Conservation (phyloP, 2,888 invertebrate genomes). For the Sarcophaga caerulescens region DNA sequence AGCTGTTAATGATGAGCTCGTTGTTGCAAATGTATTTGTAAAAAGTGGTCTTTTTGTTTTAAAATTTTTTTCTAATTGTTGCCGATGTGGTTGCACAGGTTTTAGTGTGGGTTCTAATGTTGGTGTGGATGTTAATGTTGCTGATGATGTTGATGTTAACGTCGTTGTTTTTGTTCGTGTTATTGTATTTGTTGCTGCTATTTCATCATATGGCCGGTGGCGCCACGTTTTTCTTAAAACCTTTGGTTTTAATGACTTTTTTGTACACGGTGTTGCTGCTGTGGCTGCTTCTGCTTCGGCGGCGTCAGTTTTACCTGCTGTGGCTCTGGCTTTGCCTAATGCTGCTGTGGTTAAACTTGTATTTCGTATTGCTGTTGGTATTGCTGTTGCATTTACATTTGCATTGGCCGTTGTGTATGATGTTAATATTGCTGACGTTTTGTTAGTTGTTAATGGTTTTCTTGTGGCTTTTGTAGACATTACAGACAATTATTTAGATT, state of each 20-base stretch:
- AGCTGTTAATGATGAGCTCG: slow-evolving; percentile 64
- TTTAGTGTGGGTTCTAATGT: slow-evolving; percentile 27
- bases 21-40: slow-evolving; percentile 55
- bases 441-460: slow-evolving; percentile 53
- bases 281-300: slow-evolving; percentile 26
- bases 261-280: slow-evolving; percentile 39
- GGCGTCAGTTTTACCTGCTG: slow-evolving; percentile 43
- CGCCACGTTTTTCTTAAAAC: slow-evolving; percentile 60
- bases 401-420: slow-evolving; percentile 42
- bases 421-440: slow-evolving; percentile 59
- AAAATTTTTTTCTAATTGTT: slow-evolving; percentile 34
- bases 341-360: slow-evolving; percentile 24
- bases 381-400: slow-evolving; percentile 51
- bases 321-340: not conserved
- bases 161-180: slow-evolving; percentile 43
- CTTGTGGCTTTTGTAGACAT: slow-evolving; percentile 68
- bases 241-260: slow-evolving; percentile 57
- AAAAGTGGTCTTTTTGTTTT: slow-evolving; percentile 43
- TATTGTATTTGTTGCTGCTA: slow-evolving; percentile 25
- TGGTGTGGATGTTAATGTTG: slow-evolving; percentile 34
- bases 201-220: slow-evolving; percentile 50
- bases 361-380: slow-evolving; percentile 57
- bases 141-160: slow-evolving; percentile 15
- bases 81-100: slow-evolving; percentile 15
- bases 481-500: slow-evolving; percentile 60